Base-by-base conservation (phyloP, 2,888 invertebrate species). In the Bibio marci region DNA sequence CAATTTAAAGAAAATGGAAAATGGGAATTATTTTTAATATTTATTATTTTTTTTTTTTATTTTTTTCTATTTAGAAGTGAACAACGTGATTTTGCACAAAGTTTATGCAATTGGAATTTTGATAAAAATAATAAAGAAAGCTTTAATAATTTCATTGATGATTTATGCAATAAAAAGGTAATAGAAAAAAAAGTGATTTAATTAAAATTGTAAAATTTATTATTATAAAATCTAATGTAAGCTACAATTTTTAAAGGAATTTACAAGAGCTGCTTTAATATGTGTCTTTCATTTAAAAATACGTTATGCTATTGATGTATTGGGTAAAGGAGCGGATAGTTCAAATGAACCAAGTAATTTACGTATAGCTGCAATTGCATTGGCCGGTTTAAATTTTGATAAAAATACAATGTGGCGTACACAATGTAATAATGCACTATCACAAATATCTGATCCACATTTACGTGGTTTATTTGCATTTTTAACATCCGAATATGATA, bases 381-480 rank as follows among this genome's bases (percentile, higher is more conserved):
- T 85, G 27, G 76, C 80, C 33, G 80, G 90, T n/a, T 90, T 82
- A 56, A 80, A 81, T 37, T 85, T 87, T 47, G 86, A 91, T 54
- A 77, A 77, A 36, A 76, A 73, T 47, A 78, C 78, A 17, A 67
- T 82, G 52, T 92, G 80, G 86, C 71, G 74, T 41, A 77, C 73
- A 59, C 73, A 80, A 41, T 82, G 85, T 49, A 61, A 74, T 1
- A 66, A 63, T 31, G 79, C 86, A n/a, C 73, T 76, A 48, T 67
- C 70, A 15, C 80, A 83, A 55, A 69, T 94, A 38, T 70, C 73
- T n/a, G 85, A 91, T 69, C 82, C 92, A 0, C 90, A 94, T 64
- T 70, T 95, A 44, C 72, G 87, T 52, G 87, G 86, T 6, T 79
- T 90, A 58, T 91, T 94, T 65, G 77, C 80, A 35, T 94, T 94